Evolutionary conservation across 2,113 vertebrate species (phyloP).

Genomic region (Osmerus mordax): DNA sequence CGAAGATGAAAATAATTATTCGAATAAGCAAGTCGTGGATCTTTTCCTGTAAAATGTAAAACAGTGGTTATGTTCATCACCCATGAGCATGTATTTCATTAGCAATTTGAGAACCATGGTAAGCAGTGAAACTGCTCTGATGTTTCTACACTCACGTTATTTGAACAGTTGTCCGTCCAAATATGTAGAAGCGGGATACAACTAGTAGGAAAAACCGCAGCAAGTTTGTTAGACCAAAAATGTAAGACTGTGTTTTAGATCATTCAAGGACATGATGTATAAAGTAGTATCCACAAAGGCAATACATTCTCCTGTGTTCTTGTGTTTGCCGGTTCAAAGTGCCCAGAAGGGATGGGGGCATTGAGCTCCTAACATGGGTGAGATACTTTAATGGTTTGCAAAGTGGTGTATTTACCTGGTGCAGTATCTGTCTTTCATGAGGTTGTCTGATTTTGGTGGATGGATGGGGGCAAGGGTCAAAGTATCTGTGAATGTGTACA

Average conservation of each 20-base stretch:
- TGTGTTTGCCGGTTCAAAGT: too few relatives aligned
- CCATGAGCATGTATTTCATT: neutral
- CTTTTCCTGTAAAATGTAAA: constrained; percentile 40
- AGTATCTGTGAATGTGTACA: constrained; percentile 45
- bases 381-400: too few relatives aligned
- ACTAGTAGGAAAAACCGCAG: constrained; percentile 43
- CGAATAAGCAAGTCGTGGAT: constrained; percentile 42
- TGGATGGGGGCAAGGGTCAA: constrained; percentile 12
- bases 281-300: too few relatives aligned
- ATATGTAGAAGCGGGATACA: constrained; percentile 70
- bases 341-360: too few relatives aligned
- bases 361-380: too few relatives aligned
- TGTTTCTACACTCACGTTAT: constrained; percentile 46
- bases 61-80: neutral
- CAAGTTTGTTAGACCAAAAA: neutral
- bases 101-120: too few relatives aligned
- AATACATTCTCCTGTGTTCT: too few relatives aligned
- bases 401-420: constrained; percentile 51
- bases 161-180: constrained; percentile 45
- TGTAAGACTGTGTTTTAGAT: neutral
- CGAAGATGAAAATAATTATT: constrained; percentile 51
- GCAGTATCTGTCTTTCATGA: constrained; percentile 41
- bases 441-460: rapidly evolving
- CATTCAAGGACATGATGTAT: too few relatives aligned
- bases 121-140: neutral